Percentiles rank a stretch among this genome's conserved stretches.
Conservation (phyloP, 2,113 vertebrate genomes). For the Cichladusa arquata region DNA sequence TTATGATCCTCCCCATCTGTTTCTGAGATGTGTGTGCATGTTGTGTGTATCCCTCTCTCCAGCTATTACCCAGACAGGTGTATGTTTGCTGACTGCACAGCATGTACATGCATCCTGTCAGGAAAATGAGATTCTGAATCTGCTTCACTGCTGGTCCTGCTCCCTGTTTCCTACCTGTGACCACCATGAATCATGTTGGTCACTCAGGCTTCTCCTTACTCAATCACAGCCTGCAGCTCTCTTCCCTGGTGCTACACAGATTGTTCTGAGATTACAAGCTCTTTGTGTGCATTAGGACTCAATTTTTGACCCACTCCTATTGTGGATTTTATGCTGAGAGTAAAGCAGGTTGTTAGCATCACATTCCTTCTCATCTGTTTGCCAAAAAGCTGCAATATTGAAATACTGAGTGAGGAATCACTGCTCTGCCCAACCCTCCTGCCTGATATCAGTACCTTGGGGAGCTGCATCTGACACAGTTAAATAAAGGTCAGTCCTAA, state of each 20-base stretch:
- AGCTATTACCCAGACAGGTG: not conserved
- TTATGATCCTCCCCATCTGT: slow-evolving; percentile 36
- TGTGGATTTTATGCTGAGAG: not conserved
- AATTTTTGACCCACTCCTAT: not conserved
- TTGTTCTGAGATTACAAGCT: not conserved
- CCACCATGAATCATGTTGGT: not conserved
- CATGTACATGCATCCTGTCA: not conserved
- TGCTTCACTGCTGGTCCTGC: not conserved
- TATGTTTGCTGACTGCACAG: not conserved
- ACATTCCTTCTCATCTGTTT: not conserved
- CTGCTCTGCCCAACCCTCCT: not conserved
- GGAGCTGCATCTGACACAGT: not conserved
- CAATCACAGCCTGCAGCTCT: not conserved
- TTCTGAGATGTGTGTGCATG: not conserved
- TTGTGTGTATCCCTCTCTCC: not conserved
- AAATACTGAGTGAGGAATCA: not conserved
- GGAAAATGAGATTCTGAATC: slow-evolving; percentile 7
- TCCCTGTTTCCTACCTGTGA: not conserved
- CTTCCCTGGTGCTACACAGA: not conserved
- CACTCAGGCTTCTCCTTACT: not conserved
- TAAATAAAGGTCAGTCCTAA: not conserved
- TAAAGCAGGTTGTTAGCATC: not conserved
- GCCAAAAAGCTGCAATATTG: not conserved
- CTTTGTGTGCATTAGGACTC: not conserved
- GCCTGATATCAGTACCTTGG: not conserved